Evolutionary conservation across 2,888 invertebrate species (phyloP), one percentile per base, ranked within the genome.

Genomic region (Drosophila seclusa): DNA sequence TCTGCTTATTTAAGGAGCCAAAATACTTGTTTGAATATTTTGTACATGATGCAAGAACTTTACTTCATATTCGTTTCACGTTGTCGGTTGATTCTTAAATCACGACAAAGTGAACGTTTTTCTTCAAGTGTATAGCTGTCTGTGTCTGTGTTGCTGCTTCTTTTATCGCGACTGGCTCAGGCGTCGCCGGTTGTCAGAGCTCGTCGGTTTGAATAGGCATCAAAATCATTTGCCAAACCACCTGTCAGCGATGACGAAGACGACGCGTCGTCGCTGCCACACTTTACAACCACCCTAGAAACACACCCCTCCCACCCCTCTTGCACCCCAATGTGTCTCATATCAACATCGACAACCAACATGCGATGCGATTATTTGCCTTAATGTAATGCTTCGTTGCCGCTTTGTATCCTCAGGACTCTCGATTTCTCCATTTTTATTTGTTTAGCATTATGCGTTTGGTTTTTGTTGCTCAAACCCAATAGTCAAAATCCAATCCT

Each of bases 361-460:
- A 62, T 68, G 68, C 65, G 52, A 68, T 55, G 65, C 82, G 81
- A 77, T 85, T 85, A 85, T 88, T 86, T 86, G 85, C 71, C 73
- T 71, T 73, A 68, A 80, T 71, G 64, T 77, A 64, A 68, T 67
- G 77, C 77, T 70, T 64, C 58, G 64, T 27, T 76, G 64, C 29
- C 68, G 34, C 60, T 52, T 65, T 59, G 59, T 64, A 63, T 71
- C 79, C 86, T 73, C 54, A 49, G 66, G 79, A 53, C 42, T 34
- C 40, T 53, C 38, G 53, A 50, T 52, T 72, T 54, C 54, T 38
- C 27, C 13, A 45, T 67, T 66, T 27, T 69, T 86, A 88, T 86
- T 88, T 88, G 78, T 71, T 86, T 82, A 76, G 83, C 76, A 86
- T 88, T 86, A 83, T 86, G 69, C 74, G 61, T 59, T 59, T 68